These are phyloP conservation scores for Daboia siamensis DNA, from an alignment of 2,113 vertebrate genomes.

Conservation along the genomic window DNA sequence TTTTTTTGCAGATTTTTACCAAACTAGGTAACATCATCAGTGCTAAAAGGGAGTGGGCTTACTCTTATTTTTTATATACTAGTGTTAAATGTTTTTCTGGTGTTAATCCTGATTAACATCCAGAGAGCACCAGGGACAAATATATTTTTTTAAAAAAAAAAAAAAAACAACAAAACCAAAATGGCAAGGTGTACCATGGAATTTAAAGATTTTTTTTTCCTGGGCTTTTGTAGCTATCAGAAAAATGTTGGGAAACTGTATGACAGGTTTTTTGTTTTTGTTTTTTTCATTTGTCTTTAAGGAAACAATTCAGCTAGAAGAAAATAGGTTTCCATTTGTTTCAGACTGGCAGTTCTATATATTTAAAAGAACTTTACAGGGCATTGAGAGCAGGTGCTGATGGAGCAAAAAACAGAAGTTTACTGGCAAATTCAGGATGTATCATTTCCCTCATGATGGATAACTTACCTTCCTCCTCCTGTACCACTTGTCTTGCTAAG, in stretches of 20 bases:
- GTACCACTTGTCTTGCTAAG: not conserved
- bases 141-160: not conserved
- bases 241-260: not conserved
- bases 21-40: too few relatives aligned
- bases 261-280: not conserved
- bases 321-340: not conserved
- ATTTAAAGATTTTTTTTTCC: not conserved
- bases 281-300: not conserved
- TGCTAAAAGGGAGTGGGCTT: too few relatives aligned
- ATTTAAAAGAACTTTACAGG: conserved; percentile 1
- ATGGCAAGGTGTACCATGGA: not conserved
- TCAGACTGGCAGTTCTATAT: not conserved
- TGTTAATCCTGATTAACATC: not conserved
- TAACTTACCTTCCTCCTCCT: not conserved
- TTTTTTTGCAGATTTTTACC: too few relatives aligned
- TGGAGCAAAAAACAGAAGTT: not conserved
- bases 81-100: not conserved
- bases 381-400: not conserved
- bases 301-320: not conserved
- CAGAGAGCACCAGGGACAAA: not conserved
- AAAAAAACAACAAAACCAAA: too few relatives aligned
- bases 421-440: not conserved
- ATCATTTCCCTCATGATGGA: not conserved
- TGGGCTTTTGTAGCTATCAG: not conserved
- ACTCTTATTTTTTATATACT: not conserved